Percentiles rank a stretch among this genome's conserved stretches.
Evolutionary conservation across 2,888 invertebrate species (phyloP).

Genomic region (Hydriomena furcata): DNA sequence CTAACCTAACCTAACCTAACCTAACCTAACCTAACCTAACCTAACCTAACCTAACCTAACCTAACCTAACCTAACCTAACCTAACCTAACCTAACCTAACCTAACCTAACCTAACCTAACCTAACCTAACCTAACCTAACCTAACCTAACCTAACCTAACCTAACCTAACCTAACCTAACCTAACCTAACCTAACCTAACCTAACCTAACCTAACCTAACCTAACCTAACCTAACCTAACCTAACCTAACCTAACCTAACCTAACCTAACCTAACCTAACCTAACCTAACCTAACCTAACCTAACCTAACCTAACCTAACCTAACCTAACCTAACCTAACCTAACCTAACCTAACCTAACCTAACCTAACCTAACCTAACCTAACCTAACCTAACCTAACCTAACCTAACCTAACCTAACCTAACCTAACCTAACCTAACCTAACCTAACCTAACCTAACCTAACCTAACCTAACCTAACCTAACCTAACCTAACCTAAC

Average conservation of each 20-base stretch:
- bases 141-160: slow-evolving; percentile 36
- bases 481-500: slow-evolving; percentile 27
- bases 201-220: slow-evolving; percentile 34
- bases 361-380: slow-evolving; percentile 32
- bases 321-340: slow-evolving; percentile 34
- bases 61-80: slow-evolving; percentile 32
- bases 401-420: slow-evolving; percentile 32
- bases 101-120: slow-evolving; percentile 32
- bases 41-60: slow-evolving; percentile 34
- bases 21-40: slow-evolving; percentile 33
- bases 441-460: slow-evolving; percentile 25
- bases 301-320: slow-evolving; percentile 16
- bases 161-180: slow-evolving; percentile 36
- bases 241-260: slow-evolving; percentile 33
- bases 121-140: slow-evolving; percentile 35
- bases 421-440: slow-evolving; percentile 19
- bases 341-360: slow-evolving; percentile 30
- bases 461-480: slow-evolving; percentile 15
- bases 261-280: slow-evolving; percentile 33
- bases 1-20: slow-evolving; percentile 29
- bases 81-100: slow-evolving; percentile 29
- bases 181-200: slow-evolving; percentile 32
- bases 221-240: slow-evolving; percentile 22
- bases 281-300: slow-evolving; percentile 33
- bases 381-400: slow-evolving; percentile 27